These are phyloP conservation scores for Crocuta crocuta DNA, from an alignment of 2,113 vertebrate species.

Conservation along the genomic window DNA sequence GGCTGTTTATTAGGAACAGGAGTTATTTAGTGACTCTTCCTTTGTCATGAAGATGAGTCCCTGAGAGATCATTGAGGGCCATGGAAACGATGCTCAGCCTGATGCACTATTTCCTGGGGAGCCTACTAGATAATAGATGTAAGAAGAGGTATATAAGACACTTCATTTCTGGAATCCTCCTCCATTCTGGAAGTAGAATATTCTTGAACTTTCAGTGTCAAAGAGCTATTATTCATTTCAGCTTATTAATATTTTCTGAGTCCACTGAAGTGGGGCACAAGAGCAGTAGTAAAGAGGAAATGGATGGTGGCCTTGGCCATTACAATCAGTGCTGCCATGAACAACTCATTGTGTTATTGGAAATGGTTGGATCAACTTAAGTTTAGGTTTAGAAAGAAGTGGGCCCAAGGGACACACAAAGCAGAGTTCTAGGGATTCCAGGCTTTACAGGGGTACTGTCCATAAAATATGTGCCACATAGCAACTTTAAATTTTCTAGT, in stretches of 20 bases:
- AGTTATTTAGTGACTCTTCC: constrained; percentile 84
- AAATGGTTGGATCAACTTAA: neutral
- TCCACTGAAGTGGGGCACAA: constrained; percentile 46
- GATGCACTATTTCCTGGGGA: constrained; percentile 70
- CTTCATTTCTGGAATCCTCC: constrained; percentile 73
- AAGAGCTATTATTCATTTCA: constrained; percentile 71
- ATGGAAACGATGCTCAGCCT: constrained; percentile 79
- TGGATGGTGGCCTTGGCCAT: neutral
- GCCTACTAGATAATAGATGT: constrained; percentile 73
- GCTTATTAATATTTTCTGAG: constrained; percentile 71
- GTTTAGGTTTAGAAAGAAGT: neutral
- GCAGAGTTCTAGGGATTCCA: neutral
- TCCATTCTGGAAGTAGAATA: constrained; percentile 73
- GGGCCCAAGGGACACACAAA: neutral
- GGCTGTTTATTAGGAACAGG: constrained; percentile 85
- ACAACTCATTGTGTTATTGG: neutral
- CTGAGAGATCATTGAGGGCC: constrained; percentile 77
- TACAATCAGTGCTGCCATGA: neutral
- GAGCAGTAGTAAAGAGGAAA: neutral
- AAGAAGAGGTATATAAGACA: constrained; percentile 64
- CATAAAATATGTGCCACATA: neutral
- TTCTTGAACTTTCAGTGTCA: constrained; percentile 52
- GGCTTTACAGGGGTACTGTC: neutral
- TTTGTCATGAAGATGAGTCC: constrained; percentile 81
- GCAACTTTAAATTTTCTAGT: neutral